Base-by-base conservation (phyloP, 2,888 invertebrate species). In the Aphelenchoides bicaudatus region DNA sequence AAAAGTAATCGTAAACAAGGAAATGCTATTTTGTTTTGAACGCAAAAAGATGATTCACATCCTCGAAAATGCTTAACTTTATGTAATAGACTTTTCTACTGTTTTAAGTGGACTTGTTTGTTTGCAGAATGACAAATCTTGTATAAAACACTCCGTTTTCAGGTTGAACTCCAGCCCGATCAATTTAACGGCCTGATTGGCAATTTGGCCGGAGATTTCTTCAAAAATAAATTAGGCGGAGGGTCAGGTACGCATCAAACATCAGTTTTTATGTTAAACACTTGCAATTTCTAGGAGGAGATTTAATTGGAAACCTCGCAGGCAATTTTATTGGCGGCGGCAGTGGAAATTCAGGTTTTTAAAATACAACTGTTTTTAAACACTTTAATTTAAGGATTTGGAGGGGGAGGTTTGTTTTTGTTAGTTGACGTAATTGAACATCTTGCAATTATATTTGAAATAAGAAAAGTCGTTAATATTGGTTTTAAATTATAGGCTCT, bases 101-200 rank as follows among this genome's bases (percentile, higher is more conserved):
- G n/a, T n/a, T n/a, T n/a, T n/a, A n/a, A n/a, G n/a, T n/a, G n/a
- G n/a, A n/a, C n/a, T n/a, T n/a, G n/a, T n/a, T n/a, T n/a, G n/a
- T n/a, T n/a, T n/a, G n/a, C n/a, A n/a, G n/a, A n/a, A n/a, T n/a
- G n/a, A n/a, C n/a, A 34, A 34, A 34, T 34, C 34, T 34, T 34
- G 34, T 10, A 34, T 34, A 34, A 34, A 34, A 10, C 2, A 37
- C 21, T n/a, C 23, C 2, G 10, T 23, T 56, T 57, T 59, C 25
- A 63, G 63, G 68, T 63, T 16, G 39, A 56, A 16, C 23, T 63
- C 3, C 55, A 63, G 29, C 68, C 68, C 21, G 58, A 63, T 31
- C 58, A 75, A 38, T 75, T 75, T 67, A 72, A 65, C 58, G 76
- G 76, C 28, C 63, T 76, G 16, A 77, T 76, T 39, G 77, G 76